Evolutionary conservation across 2,888 invertebrate genomes (phyloP).

Genomic region (Mechanitis messenoides): DNA sequence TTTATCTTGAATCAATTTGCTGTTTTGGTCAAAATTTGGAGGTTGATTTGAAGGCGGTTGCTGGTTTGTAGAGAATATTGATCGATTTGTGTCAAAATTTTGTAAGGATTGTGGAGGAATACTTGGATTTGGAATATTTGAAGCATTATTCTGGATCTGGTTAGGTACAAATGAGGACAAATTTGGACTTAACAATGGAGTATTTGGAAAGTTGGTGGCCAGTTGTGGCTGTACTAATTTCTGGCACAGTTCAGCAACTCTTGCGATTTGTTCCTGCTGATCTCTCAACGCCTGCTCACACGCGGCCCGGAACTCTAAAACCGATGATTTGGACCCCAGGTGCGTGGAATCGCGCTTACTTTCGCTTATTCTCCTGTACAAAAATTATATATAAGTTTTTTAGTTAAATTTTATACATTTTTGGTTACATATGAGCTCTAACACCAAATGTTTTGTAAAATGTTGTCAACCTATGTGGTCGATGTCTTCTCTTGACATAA

Average conservation of each 20-base stretch:
- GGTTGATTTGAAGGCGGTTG: slow-evolving; percentile 5
- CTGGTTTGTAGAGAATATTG: slow-evolving; percentile 6
- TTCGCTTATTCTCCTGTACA: slow-evolving; percentile 23
- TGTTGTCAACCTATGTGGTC: slow-evolving; percentile 38
- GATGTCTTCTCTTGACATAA: slow-evolving; percentile 39
- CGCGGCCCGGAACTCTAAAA: slow-evolving; percentile 47
- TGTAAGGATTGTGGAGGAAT: neutral
- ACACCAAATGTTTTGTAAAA: neutral
- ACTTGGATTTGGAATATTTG: neutral
- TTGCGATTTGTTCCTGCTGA: slow-evolving; percentile 52
- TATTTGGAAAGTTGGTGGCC: neutral
- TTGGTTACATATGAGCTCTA: neutral
- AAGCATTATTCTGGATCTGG: neutral
- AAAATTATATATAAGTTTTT: too few species aligned
- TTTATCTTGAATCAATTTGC: slow-evolving; percentile 5
- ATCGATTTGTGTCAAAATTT: neutral
- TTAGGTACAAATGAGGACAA: too few species aligned
- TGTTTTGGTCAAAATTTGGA: slow-evolving; percentile 3
- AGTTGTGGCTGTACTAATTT: slow-evolving; percentile 40
- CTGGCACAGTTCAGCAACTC: slow-evolving; percentile 57
- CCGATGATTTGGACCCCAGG: slow-evolving; percentile 39
- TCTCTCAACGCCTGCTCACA: slow-evolving; percentile 54
- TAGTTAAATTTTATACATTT: too few species aligned
- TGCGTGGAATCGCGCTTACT: slow-evolving; percentile 23
- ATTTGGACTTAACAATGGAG: too few species aligned